A percentile compares a stretch with the other conserved stretches of the same genome.
These are phyloP conservation scores for Solen grandis DNA, from an alignment of 1,140 invertebrate species.

Conservation along the genomic window DNA sequence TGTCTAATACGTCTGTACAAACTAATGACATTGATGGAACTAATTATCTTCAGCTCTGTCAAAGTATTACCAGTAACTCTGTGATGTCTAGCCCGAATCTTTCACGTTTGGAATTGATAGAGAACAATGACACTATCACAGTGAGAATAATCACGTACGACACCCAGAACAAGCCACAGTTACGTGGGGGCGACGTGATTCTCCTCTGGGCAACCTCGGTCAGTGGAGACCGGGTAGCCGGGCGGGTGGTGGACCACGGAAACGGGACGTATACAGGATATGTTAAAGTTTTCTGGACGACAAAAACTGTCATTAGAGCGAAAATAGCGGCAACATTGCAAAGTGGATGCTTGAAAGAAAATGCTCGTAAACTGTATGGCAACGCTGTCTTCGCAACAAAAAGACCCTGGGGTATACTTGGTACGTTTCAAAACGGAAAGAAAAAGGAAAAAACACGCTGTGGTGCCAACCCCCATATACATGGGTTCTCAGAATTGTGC, in stretches of 20 bases:
- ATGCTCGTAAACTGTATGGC: conserved; percentile 15
- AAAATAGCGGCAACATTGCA: conserved; percentile 16
- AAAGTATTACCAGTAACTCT: no score
- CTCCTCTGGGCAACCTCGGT: conserved; percentile 6
- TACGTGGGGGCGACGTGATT: conserved; percentile 2
- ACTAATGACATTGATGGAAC: no score
- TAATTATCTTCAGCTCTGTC: no score
- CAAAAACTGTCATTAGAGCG: neutral
- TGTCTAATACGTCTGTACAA: no score
- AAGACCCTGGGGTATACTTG: conserved; percentile 13
- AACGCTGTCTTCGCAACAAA: conserved; percentile 18
- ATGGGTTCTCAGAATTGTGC: conserved; percentile 6
- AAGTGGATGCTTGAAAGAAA: conserved; percentile 33
- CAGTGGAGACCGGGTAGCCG: conserved; percentile 16
- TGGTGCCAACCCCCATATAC: conserved; percentile 1
- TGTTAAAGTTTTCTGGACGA: conserved; percentile 33
- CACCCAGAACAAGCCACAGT: neutral
- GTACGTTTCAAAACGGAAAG: conserved; percentile 4
- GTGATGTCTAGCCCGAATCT: no score
- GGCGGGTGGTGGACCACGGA: conserved; percentile 29
- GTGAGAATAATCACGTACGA: conserved; percentile 18
- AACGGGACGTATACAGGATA: conserved; percentile 30
- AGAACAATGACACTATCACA: neutral
- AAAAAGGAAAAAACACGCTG: conserved; percentile 14
- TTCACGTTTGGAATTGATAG: neutral